phyloP scores from a whole-genome alignment of 1,140 invertebrate species.

The Cydia pomonella region DNA sequence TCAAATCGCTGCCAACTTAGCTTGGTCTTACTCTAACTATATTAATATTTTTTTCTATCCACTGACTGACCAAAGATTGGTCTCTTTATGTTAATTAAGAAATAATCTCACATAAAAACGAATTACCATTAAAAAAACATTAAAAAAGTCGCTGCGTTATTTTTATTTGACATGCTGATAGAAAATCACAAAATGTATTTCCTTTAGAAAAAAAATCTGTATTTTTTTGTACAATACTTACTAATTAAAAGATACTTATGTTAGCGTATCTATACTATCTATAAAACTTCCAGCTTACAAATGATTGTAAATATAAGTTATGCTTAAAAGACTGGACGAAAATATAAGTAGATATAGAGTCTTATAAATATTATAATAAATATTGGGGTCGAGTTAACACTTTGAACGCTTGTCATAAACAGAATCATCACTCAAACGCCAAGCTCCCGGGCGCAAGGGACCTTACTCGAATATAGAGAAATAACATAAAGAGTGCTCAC shows the following conservation, averaged over 20 bases:
- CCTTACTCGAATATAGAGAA: no score
- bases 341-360: conserved; percentile 13
- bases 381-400: not conserved
- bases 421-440: no score
- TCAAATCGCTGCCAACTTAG: no score
- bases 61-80: not conserved
- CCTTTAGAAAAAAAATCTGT: not conserved
- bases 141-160: no score
- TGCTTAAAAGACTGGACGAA: conserved; percentile 24
- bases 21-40: no score
- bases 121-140: not conserved
- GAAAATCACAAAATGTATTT: no score
- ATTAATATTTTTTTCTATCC: conserved; percentile 2
- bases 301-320: not conserved
- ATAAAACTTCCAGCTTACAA: not conserved
- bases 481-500: no score
- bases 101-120: not conserved
- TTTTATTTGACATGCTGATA: no score
- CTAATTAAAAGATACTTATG: not conserved
- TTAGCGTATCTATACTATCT: not conserved
- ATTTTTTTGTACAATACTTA: not conserved
- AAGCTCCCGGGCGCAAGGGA: no score
- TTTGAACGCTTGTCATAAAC: no score
- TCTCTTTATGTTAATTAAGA: not conserved
- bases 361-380: not conserved